phyloP scores from a whole-genome alignment of 2,888 invertebrate species.

The Drosophila mettleri region DNA sequence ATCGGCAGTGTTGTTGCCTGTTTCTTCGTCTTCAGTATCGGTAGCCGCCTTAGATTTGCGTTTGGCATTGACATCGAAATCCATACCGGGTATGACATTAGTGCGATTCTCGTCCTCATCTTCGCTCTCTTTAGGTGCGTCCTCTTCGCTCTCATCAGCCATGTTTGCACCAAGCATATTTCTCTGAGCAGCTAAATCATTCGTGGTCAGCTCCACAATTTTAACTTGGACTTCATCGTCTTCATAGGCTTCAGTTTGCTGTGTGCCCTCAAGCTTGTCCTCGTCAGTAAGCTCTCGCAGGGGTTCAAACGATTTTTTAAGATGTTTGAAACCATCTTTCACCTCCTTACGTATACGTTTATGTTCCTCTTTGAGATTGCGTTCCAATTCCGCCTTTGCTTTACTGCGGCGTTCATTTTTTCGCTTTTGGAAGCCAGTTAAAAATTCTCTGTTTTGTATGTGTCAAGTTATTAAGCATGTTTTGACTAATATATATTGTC shows the following conservation, averaged over 20 bases:
- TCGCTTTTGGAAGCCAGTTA: slow-evolving; percentile 92
- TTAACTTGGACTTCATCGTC: slow-evolving; percentile 92
- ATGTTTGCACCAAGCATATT: slow-evolving; percentile 89
- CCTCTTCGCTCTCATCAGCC: slow-evolving; percentile 85
- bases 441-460: slow-evolving; percentile 88
- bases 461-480: neutral
- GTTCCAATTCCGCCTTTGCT: slow-evolving; percentile 90
- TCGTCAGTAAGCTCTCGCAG: slow-evolving; percentile 86
- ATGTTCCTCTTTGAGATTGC: slow-evolving; percentile 90
- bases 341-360: slow-evolving; percentile 91
- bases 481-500: neutral
- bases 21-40: neutral
- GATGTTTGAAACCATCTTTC: slow-evolving; percentile 90
- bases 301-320: slow-evolving; percentile 90
- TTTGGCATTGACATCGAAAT: slow-evolving; percentile 67
- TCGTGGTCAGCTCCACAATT: slow-evolving; percentile 90
- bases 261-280: slow-evolving; percentile 82
- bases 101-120: slow-evolving; percentile 34
- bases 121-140: slow-evolving; percentile 61
- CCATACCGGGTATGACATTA: slow-evolving; percentile 82
- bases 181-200: slow-evolving; percentile 89
- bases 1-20: neutral
- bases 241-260: slow-evolving; percentile 87
- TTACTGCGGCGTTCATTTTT: slow-evolving; percentile 91
- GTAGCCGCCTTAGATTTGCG: slow-evolving; percentile 39